phyloP scores from a whole-genome alignment of 2,797 vertebrate genomes.

The Mus spretus region DNA sequence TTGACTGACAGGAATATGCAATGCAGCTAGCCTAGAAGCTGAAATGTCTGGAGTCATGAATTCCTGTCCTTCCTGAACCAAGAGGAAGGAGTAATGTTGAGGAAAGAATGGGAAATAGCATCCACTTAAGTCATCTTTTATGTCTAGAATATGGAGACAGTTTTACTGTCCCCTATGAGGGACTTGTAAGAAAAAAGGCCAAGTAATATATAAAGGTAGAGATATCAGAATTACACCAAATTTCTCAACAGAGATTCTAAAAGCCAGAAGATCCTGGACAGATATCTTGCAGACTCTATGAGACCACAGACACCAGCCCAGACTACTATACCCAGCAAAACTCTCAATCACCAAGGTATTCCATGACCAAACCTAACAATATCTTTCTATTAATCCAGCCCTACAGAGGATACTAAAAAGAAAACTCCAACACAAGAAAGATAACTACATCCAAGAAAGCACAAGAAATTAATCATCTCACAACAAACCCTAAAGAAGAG shows the following conservation, averaged over 20 bases:
- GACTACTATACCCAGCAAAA: neutral
- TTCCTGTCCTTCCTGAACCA: slow-evolving; percentile 55
- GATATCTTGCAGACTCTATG: neutral
- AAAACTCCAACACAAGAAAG: too few species aligned
- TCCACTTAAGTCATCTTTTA: slow-evolving; percentile 66
- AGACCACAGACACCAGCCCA: neutral
- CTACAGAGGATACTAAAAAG: too few species aligned
- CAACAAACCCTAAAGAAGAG: too few species aligned
- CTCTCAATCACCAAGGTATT: neutral
- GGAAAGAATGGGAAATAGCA: neutral
- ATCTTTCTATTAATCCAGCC: too few species aligned
- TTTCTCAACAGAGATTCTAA: neutral
- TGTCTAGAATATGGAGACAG: slow-evolving; percentile 65
- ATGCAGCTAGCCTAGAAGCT: slow-evolving; percentile 34
- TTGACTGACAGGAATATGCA: slow-evolving; percentile 33
- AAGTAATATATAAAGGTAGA: neutral
- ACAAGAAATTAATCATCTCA: too few species aligned
- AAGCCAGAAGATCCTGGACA: neutral
- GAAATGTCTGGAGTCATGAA: slow-evolving; percentile 69
- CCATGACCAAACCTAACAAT: too few species aligned
- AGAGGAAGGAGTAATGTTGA: slow-evolving; percentile 66
- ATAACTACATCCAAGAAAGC: too few species aligned
- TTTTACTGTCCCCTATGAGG: slow-evolving; percentile 70
- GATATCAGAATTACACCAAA: neutral
- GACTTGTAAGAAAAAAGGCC: slow-evolving; percentile 46